A percentile compares a stretch with the other conserved stretches of the same genome.
Evolutionary conservation across 1,140 invertebrate genomes (phyloP).

Genomic region (Heliothis subflexa): DNA sequence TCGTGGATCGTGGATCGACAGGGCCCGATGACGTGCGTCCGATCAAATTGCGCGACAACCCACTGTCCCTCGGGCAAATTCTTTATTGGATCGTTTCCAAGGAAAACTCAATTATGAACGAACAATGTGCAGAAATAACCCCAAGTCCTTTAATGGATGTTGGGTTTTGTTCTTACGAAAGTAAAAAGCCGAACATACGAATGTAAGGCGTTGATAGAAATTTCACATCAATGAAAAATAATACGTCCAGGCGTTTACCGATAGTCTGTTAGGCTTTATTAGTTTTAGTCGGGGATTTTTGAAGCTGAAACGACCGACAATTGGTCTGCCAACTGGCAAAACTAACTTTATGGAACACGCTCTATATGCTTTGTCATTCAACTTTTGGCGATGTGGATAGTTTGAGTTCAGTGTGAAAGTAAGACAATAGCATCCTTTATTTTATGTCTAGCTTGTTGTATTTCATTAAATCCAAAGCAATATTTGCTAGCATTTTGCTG

Average conservation of each 20-base stretch:
- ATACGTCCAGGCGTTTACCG: slow-evolving; percentile 6
- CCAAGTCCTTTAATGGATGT: slow-evolving; percentile 55
- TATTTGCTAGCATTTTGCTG: slow-evolving; percentile 26
- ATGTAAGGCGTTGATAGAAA: slow-evolving; percentile 31
- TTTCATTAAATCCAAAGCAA: slow-evolving; percentile 25
- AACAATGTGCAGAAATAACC: slow-evolving; percentile 64
- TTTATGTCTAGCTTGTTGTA: not conserved
- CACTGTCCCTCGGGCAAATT: slow-evolving; percentile 57
- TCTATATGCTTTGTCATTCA: not conserved
- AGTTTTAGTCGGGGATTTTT: slow-evolving; percentile 9
- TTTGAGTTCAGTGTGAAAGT: not conserved
- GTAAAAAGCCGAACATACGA: slow-evolving; percentile 13
- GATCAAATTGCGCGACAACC: slow-evolving; percentile 47
- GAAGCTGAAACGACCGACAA: no score
- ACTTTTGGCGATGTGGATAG: not conserved
- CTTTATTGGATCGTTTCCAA: slow-evolving; percentile 74
- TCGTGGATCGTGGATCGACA: slow-evolving; percentile 11
- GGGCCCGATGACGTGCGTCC: slow-evolving; percentile 52
- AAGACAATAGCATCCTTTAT: not conserved
- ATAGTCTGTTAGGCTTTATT: not conserved
- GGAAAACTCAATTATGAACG: slow-evolving; percentile 70
- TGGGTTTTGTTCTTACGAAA: slow-evolving; percentile 48
- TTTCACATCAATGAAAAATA: slow-evolving; percentile 20
- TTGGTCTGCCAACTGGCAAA: not conserved
- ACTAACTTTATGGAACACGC: no score